Evolutionary conservation across 2,113 vertebrate species (phyloP), one percentile per base, ranked within the genome.

Genomic region (Ornithorhynchus anatinus): DNA sequence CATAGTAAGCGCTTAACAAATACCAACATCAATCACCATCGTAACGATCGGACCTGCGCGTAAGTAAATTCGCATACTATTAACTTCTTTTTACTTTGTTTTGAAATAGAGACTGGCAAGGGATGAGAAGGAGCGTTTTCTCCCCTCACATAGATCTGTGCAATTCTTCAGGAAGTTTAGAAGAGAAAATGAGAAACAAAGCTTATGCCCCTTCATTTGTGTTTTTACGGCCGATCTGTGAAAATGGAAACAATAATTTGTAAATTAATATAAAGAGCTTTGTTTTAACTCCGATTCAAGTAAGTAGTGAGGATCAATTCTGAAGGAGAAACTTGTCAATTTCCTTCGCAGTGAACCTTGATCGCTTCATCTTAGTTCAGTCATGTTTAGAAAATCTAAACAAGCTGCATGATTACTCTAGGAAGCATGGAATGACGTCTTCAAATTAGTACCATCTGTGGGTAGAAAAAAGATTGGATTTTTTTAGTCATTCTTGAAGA

Each of bases 361-460:
- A 88, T 89, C 84, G 29, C 83, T 91, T 91, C 84, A 92, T 92
- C 88, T 80, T 75, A 77, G 80, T 87, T 88, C 88, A 88, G 84
- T 91, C 88, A 91, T 89, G 82, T 92, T 91, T 85, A 77, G 82
- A 91, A 91, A 93, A 92, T 92, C 79, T 83, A 88, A 87, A 86
- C 80, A 93, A 90, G 84, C 89, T 92, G 89, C 63, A 12, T 82
- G 79, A 87, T 91, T 88, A 78, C 68, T 86, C 75, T 84, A 91
- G 88, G 90, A 92, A 91, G 76, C 87, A 91, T 79, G 89, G 89
- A 88, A 87, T 85, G 71, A 71, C 89, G 88, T 90, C 83, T 88
- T 91, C 86, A 94, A 93, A 92, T 91, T 84, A 87, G 73, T 88
- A 92, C 89, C 92, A 93, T 92, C 91, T 94, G 91, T 88, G 90